These are phyloP conservation scores for Isurus oxyrinchus DNA, from an alignment of 2,113 vertebrate species.

Conservation along the genomic window DNA sequence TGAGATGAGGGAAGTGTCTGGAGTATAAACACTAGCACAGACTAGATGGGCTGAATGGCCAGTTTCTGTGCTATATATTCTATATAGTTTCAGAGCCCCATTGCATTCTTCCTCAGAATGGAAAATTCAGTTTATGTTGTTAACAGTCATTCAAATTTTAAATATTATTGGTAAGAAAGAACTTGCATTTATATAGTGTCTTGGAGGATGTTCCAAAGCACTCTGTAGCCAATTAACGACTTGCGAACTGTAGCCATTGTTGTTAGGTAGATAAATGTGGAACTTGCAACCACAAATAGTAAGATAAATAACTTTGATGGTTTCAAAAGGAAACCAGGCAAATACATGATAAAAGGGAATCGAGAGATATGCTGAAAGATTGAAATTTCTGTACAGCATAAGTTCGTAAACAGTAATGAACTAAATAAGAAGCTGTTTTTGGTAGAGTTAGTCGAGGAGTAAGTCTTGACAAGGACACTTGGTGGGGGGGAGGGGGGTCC, in stretches of 20 bases:
- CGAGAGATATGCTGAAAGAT: too few relatives aligned
- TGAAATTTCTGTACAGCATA: background rate
- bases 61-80: too few relatives aligned
- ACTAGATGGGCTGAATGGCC: too few relatives aligned
- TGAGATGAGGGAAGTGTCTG: background rate
- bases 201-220: background rate
- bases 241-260: background rate
- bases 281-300: too few relatives aligned
- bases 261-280: background rate
- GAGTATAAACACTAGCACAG: background rate
- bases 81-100: background rate
- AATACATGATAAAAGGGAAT: too few relatives aligned
- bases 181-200: background rate
- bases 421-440: background rate
- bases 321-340: too few relatives aligned
- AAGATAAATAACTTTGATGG: too few relatives aligned
- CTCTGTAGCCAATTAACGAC: background rate
- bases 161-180: background rate
- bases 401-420: background rate
- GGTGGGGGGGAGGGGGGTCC: background rate
- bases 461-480: background rate
- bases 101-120: background rate
- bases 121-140: background rate
- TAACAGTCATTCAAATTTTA: background rate
- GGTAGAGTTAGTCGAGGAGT: background rate